Evolutionary conservation across 2,888 invertebrate genomes (phyloP).

Genomic region (Gari tellinella): DNA sequence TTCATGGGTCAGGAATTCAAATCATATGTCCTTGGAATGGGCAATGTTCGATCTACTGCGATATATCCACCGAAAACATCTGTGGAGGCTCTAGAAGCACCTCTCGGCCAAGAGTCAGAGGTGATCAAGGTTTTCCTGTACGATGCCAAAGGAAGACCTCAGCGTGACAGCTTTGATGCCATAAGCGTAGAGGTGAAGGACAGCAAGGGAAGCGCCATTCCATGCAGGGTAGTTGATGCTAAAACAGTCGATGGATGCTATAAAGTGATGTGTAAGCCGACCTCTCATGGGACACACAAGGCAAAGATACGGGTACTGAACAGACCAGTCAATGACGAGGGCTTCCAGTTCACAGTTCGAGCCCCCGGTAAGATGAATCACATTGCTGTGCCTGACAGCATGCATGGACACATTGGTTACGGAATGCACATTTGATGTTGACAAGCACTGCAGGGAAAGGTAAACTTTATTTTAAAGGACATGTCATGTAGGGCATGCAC

Average conservation of each 20-base stretch:
- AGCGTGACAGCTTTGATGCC: slow-evolving; percentile 63
- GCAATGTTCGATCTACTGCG: slow-evolving; percentile 63
- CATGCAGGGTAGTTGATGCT: slow-evolving; percentile 56
- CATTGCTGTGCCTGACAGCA: no score
- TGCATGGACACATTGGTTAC: no score
- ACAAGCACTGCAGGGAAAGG: no score
- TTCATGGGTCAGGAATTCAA: slow-evolving; percentile 64
- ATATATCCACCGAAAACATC: slow-evolving; percentile 68
- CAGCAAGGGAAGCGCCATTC: slow-evolving; percentile 54
- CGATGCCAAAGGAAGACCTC: slow-evolving; percentile 63
- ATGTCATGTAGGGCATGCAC: no score
- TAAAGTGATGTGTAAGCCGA: slow-evolving; percentile 59
- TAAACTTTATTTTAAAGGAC: no score
- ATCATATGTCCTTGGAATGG: slow-evolving; percentile 59
- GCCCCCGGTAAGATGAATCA: slow-evolving; percentile 56
- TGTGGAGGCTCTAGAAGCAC: slow-evolving; percentile 64
- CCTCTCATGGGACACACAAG: slow-evolving; percentile 54
- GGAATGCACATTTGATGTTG: no score
- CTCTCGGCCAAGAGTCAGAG: slow-evolving; percentile 60
- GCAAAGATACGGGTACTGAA: slow-evolving; percentile 58
- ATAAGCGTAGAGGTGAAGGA: slow-evolving; percentile 62
- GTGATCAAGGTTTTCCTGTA: slow-evolving; percentile 64
- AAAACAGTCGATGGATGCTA: slow-evolving; percentile 67
- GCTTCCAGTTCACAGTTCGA: slow-evolving; percentile 59
- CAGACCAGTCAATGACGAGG: slow-evolving; percentile 61